Evolutionary conservation across 2,888 invertebrate species (phyloP), one percentile per base, ranked within the genome.

Genomic region (Drosophila fungiperda): DNA sequence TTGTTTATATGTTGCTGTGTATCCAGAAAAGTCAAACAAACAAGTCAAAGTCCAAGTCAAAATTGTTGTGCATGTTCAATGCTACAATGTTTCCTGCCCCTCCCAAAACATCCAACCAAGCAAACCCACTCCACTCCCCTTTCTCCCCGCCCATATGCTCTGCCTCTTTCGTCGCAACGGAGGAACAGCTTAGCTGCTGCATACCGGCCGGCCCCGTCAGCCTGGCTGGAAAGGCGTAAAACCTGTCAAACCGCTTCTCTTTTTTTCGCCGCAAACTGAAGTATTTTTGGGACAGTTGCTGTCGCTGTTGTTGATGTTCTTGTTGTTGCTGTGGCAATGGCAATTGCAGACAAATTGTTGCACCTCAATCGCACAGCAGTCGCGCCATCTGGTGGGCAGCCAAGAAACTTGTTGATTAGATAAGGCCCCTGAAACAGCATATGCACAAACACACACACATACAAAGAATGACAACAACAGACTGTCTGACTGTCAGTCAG

Each of bases 301-400:
- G 65, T 60, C 42, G 61, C 54, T 59, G 55, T 20, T 48, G 50
- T 55, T 57, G 26, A 50, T 66, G 49, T 11, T 32, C 48, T 53
- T 29, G 45, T 52, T 52, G 40, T 57, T 48, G 53, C 52, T 82
- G 85, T 73, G 73, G 70, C 78, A 65, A 62, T 78, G 78, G 75
- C 76, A 79, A 83, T 83, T 82, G 85, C 83, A 85, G 85, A 87
- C 87, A 85, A 87, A 87, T 82, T 85, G 87, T 87, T 87, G 87
- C 87, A 85, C 87, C 85, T 85, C 85, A 85, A 87, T 87, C 85
- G 72, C 64, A 57, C 84, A 82, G 82, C 86, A 78, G 83, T 81
- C 69, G 73, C 61, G 35, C 64, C 80, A 75, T 77, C 84, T 80
- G 80, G 49, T 62, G 52, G 74, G 55, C 64, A 68, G 75, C 76